Conservation (phyloP, 2,113 vertebrate genomes). For the Natator depressus region DNA sequence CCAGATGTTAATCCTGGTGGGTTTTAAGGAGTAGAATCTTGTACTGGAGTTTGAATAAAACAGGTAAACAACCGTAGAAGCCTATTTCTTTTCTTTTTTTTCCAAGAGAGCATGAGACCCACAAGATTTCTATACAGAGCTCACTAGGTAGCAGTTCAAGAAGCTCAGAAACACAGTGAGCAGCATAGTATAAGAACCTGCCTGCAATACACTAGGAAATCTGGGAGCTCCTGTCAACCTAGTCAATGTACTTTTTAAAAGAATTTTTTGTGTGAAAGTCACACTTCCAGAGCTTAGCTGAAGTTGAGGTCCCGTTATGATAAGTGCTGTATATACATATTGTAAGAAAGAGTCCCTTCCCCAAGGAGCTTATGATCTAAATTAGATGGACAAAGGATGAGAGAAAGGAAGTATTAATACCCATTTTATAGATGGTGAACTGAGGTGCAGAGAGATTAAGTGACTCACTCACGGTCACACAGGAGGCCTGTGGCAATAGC, state of each 20-base stretch:
- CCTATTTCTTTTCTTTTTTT: not conserved
- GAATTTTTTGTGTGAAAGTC: not conserved
- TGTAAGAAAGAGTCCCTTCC: not conserved
- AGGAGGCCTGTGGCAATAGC: conserved; percentile 1
- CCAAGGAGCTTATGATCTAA: not conserved
- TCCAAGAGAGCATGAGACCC: not conserved
- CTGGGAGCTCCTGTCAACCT: not conserved
- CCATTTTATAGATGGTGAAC: not conserved
- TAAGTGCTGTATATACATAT: not conserved
- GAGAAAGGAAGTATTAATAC: not conserved
- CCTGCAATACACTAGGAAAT: not conserved
- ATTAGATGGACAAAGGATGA: not conserved
- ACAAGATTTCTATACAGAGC: not conserved
- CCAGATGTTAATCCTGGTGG: not conserved
- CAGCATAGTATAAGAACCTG: not conserved
- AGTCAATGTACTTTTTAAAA: not conserved
- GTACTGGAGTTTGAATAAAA: not conserved
- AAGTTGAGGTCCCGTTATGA: not conserved
- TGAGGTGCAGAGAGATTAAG: not conserved
- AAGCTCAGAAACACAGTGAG: not conserved
- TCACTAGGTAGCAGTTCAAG: not conserved
- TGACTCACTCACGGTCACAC: not conserved
- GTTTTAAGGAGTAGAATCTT: not conserved
- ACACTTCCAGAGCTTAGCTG: not conserved
- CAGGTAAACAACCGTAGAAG: not conserved